Evolutionary conservation across 2,113 vertebrate species (phyloP).

Genomic region (Tricholaema leucomelas): DNA sequence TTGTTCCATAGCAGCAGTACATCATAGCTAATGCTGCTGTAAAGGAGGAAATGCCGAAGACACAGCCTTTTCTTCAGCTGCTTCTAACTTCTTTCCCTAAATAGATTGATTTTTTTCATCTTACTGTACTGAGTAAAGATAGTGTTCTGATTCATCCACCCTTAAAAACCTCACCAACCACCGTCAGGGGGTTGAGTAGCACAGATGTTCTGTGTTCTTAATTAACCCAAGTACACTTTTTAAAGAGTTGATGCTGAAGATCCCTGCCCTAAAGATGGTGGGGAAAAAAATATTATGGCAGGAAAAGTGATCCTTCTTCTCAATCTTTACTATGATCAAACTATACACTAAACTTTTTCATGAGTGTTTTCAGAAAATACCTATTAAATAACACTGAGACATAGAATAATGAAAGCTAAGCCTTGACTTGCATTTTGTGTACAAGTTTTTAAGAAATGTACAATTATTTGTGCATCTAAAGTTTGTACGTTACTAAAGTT

Average conservation of each 20-base stretch:
- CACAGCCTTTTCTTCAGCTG: not conserved
- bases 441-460: not conserved
- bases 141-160: conserved; percentile 50
- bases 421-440: not conserved
- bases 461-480: no score
- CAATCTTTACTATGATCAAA: not conserved
- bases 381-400: not conserved
- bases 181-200: not conserved
- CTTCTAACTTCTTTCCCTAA: conserved; percentile 21
- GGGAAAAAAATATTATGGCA: not conserved
- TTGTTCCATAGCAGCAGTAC: not conserved
- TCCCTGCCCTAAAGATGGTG: not conserved
- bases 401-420: not conserved
- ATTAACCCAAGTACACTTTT: conserved; percentile 9
- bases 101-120: not conserved
- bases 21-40: not conserved
- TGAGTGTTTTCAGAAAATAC: not conserved
- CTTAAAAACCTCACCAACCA: conserved; percentile 13
- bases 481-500: no score
- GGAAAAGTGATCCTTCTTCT: not conserved
- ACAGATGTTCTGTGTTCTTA: conserved; percentile 35
- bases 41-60: conserved; percentile 37
- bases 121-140: conserved; percentile 42
- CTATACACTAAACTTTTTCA: not conserved
- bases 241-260: not conserved